Evolutionary conservation across 2,113 vertebrate species (phyloP).

Genomic region (Meles meles): DNA sequence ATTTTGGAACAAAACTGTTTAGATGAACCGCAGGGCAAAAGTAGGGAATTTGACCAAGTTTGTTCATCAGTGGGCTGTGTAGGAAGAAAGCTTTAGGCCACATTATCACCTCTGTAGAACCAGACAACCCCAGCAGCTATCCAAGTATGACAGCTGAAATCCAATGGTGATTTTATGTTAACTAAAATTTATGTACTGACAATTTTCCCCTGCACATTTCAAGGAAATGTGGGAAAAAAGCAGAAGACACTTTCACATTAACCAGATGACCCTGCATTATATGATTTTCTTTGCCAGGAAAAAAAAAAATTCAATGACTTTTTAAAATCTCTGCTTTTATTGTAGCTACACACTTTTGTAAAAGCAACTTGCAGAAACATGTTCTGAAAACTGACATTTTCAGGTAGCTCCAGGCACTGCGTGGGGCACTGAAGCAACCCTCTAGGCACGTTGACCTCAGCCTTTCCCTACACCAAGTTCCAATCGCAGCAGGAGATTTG

Average conservation of each 20-base stretch:
- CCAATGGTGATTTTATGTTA: background rate
- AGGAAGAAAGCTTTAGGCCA: background rate
- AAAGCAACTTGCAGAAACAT: constrained; percentile 4
- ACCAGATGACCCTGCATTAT: background rate
- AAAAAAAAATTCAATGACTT: background rate
- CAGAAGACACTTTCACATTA: background rate
- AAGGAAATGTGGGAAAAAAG: background rate
- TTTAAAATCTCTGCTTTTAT: background rate
- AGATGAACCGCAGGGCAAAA: background rate
- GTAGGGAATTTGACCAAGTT: background rate
- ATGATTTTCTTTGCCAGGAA: background rate
- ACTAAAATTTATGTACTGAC: background rate
- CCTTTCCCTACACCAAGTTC: background rate
- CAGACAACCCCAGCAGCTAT: background rate
- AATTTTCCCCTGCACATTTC: background rate
- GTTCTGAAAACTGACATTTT: constrained; percentile 50
- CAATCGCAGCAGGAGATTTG: constrained; percentile 49
- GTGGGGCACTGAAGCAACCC: background rate
- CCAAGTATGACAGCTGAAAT: background rate
- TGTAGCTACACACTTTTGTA: background rate
- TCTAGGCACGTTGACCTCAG: background rate
- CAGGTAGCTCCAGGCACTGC: background rate
- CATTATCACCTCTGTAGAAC: background rate
- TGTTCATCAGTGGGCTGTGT: background rate
- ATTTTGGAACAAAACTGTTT: constrained; percentile 2